phyloP scores from a whole-genome alignment of 2,797 vertebrate species.

The Uromys caudimaculatus region DNA sequence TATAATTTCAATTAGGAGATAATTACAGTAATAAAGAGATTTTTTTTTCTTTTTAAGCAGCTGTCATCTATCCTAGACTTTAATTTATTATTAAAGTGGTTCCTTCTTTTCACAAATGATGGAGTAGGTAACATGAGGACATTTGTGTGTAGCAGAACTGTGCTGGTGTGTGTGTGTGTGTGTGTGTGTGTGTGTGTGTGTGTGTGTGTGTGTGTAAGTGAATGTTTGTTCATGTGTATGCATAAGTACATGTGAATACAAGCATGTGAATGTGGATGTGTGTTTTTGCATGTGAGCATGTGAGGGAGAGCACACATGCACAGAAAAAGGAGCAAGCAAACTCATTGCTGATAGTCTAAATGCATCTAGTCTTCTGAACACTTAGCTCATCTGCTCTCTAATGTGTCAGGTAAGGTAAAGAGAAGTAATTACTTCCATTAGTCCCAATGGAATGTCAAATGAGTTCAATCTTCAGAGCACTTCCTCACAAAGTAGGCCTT shows the following conservation, averaged over 20 bases:
- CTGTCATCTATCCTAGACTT: not conserved
- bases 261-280: not conserved
- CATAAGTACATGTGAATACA: not conserved
- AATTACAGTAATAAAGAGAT: not conserved
- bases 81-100: not conserved
- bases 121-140: not conserved
- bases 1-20: not conserved
- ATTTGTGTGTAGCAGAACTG: not conserved
- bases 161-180: not conserved
- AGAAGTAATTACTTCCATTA: slow-evolving; percentile 68
- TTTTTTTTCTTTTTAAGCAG: not conserved
- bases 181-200: too few species aligned
- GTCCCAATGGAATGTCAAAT: slow-evolving; percentile 53
- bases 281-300: too few species aligned
- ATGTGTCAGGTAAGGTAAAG: slow-evolving; percentile 32
- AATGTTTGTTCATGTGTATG: too few species aligned
- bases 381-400: slow-evolving; percentile 45
- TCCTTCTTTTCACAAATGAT: not conserved
- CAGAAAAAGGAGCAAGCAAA: not conserved
- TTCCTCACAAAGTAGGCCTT: not conserved
- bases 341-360: not conserved
- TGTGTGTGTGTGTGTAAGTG: not conserved
- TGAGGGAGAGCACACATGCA: too few species aligned
- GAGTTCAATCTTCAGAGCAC: slow-evolving; percentile 49
- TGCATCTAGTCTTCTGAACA: slow-evolving; percentile 26